Conservation (phyloP, 2,113 vertebrate species). For the Ursus arctos region DNA sequence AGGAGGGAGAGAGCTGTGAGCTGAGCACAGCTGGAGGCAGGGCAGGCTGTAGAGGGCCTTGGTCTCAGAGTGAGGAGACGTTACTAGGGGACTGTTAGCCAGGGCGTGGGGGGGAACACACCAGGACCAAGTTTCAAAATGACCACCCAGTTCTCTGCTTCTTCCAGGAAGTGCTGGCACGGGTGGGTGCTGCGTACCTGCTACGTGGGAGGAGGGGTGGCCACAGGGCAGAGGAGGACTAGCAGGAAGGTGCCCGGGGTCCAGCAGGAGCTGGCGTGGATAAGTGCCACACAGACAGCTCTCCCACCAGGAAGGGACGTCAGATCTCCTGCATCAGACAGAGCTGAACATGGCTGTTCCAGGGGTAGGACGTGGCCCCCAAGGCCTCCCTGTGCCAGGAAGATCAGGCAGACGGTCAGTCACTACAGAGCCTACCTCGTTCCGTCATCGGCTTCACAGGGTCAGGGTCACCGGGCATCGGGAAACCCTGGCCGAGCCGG, state of each 20-base stretch:
- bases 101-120: neutral
- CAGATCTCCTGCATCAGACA: fast-evolving
- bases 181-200: fast-evolving
- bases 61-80: fast-evolving
- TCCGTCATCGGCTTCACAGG: fast-evolving
- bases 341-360: fast-evolving
- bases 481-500: neutral
- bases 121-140: neutral
- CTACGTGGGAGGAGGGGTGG: neutral
- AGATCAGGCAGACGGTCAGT: neutral
- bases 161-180: neutral
- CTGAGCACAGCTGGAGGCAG: fast-evolving
- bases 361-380: fast-evolving
- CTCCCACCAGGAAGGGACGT: neutral
- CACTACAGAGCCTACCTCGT: neutral
- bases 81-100: fast-evolving
- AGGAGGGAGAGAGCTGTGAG: fast-evolving
- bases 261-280: fast-evolving
- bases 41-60: no score
- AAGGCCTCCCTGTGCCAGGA: neutral
- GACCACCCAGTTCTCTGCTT: neutral
- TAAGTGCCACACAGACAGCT: fast-evolving
- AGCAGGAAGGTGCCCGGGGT: neutral
- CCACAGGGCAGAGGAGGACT: neutral
- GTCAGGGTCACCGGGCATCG: neutral